These are phyloP conservation scores for Aselliscus stoliczkanus DNA, from an alignment of 2,797 vertebrate genomes.

Conservation along the genomic window DNA sequence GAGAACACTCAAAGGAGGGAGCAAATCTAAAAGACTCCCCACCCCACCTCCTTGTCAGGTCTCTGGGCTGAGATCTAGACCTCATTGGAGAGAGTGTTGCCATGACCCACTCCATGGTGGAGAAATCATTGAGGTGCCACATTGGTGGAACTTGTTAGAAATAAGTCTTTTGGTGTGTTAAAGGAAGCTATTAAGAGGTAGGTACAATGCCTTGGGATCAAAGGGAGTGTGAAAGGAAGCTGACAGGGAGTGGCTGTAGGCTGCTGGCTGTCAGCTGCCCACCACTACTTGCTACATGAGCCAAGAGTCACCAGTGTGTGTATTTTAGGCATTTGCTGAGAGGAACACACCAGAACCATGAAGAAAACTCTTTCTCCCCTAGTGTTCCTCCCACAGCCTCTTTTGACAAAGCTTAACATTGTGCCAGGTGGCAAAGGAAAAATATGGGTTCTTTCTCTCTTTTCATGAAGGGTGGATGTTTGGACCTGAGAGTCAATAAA, in stretches of 20 bases:
- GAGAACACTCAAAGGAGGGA: not conserved
- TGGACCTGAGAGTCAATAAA: too few relatives aligned
- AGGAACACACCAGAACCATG: too few relatives aligned
- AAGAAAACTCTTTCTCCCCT: too few relatives aligned
- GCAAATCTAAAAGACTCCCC: not conserved
- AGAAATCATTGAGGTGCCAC: not conserved
- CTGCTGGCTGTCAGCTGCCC: too few relatives aligned
- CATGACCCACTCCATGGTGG: not conserved
- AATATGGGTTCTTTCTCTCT: too few relatives aligned
- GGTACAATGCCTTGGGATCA: not conserved
- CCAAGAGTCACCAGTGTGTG: not conserved
- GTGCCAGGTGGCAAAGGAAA: too few relatives aligned
- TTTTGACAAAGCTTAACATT: too few relatives aligned
- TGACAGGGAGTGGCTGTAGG: too few relatives aligned
- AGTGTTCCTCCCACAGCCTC: too few relatives aligned
- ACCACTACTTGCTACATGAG: too few relatives aligned
- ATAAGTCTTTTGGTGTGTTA: not conserved
- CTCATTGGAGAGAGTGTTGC: not conserved
- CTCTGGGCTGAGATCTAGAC: not conserved
- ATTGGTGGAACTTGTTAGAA: not conserved
- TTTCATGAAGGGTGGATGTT: too few relatives aligned
- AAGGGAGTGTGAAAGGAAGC: not conserved
- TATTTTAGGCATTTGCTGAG: too few relatives aligned
- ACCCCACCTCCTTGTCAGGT: accelerated
- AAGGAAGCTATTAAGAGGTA: not conserved